Conservation (phyloP, 1,140 invertebrate genomes). For the Drosophila auraria region DNA sequence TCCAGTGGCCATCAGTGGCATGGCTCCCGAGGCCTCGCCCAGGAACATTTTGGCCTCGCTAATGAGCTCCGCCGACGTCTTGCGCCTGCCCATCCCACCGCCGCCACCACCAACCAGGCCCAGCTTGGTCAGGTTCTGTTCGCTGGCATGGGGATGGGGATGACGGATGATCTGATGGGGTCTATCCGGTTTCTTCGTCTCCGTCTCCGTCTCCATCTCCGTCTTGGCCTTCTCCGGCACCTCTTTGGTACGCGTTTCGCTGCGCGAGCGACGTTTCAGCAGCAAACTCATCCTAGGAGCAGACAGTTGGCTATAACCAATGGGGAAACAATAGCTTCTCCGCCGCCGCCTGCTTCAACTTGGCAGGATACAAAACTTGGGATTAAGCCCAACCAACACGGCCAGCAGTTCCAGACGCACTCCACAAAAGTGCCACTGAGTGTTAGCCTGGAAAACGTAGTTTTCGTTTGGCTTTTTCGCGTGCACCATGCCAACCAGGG, state of each 20-base stretch:
- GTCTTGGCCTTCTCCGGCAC: conserved; percentile 22
- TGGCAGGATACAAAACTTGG: background rate
- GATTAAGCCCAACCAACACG: conserved; percentile 22
- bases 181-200: conserved; percentile 10
- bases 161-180: conserved; percentile 19
- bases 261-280: conserved; percentile 70
- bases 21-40: conserved; percentile 43
- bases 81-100: conserved; percentile 80
- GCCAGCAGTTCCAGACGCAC: conserved; percentile 30
- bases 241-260: conserved; percentile 66
- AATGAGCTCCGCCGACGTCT: conserved; percentile 92
- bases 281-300: conserved; percentile 63
- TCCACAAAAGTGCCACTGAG: conserved; percentile 10
- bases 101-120: conserved; percentile 7
- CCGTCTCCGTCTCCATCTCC: conserved; percentile 4
- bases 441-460: conserved; percentile 50
- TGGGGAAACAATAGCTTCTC: background rate
- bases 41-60: conserved; percentile 90
- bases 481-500: conserved; percentile 81
- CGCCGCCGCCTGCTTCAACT: background rate
- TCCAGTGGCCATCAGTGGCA: conserved; percentile 57
- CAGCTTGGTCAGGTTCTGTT: conserved; percentile 42
- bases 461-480: conserved; percentile 74
- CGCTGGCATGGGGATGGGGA: conserved; percentile 19
- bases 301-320: background rate